phyloP scores from a whole-genome alignment of 2,888 invertebrate genomes.

The Nowickia ferox region DNA sequence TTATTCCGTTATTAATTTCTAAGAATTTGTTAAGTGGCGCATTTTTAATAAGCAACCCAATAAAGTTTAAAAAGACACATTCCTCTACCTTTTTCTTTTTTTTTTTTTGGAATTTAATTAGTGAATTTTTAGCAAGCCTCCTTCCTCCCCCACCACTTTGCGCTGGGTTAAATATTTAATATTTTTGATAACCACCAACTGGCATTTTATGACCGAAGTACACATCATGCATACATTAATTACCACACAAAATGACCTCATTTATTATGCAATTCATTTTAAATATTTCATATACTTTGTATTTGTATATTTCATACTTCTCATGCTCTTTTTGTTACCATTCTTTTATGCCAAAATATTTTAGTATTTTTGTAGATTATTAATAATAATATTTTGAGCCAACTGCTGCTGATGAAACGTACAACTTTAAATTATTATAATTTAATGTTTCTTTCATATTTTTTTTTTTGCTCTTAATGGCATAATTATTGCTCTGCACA shows the following conservation, averaged over 20 bases:
- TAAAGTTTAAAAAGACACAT: no score
- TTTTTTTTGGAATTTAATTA: no score
- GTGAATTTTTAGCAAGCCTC: no score
- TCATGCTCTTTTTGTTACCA: conserved; percentile 4
- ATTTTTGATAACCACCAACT: conserved; percentile 53
- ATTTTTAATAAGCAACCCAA: no score
- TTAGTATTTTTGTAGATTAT: conserved; percentile 45
- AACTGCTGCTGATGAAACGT: conserved; percentile 45
- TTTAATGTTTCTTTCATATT: neutral
- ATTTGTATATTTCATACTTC: neutral
- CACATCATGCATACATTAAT: conserved; percentile 39
- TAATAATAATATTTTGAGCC: conserved; percentile 55
- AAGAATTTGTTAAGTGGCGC: no score
- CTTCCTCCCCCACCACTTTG: neutral
- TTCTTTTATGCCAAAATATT: conserved; percentile 25
- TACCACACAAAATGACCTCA: conserved; percentile 67
- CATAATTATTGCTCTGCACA: neutral
- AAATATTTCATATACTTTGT: conserved; percentile 24
- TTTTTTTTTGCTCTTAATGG: conserved; percentile 6
- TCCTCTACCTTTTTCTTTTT: no score
- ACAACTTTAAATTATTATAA: conserved; percentile 34
- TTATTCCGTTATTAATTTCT: no score
- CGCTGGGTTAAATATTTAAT: neutral
- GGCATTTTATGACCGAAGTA: conserved; percentile 46
- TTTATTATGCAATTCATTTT: conserved; percentile 62